Conservation (phyloP, 2,797 vertebrate genomes). For the Helicolenus hilgendorfi region DNA sequence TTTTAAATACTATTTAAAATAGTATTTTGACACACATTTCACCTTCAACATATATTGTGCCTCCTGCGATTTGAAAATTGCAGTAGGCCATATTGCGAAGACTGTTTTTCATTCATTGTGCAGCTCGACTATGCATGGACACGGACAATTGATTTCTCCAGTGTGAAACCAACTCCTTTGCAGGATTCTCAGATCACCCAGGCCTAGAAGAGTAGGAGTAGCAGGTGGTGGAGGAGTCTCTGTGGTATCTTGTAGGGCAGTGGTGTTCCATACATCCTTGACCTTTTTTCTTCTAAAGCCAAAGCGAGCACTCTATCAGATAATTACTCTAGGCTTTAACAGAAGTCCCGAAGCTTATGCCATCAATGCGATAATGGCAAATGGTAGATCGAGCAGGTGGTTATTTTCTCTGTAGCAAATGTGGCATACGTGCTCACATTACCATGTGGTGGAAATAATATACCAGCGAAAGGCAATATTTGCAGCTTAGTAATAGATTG, state of each 20-base stretch:
- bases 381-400: conserved; percentile 30
- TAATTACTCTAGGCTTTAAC: conserved; percentile 66
- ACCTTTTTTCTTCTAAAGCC: conserved; percentile 45
- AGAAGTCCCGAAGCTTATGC: conserved; percentile 43
- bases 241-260: conserved; percentile 10
- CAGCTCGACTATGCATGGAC: neutral
- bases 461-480: conserved; percentile 34
- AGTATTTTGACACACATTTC: no score
- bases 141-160: conserved; percentile 17
- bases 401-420: conserved; percentile 25
- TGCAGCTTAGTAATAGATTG: conserved; percentile 61
- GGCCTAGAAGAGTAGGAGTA: neutral
- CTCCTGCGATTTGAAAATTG: no score
- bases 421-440: neutral
- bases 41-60: no score
- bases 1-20: no score
- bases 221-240: neutral
- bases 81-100: no score
- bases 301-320: conserved; percentile 54
- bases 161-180: conserved; percentile 1
- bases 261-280: conserved; percentile 35
- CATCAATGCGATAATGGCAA: conserved; percentile 55
- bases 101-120: no score
- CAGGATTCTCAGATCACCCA: neutral
- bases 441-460: neutral